phyloP scores from a whole-genome alignment of 2,797 vertebrate genomes.

The Sciurus carolinensis region DNA sequence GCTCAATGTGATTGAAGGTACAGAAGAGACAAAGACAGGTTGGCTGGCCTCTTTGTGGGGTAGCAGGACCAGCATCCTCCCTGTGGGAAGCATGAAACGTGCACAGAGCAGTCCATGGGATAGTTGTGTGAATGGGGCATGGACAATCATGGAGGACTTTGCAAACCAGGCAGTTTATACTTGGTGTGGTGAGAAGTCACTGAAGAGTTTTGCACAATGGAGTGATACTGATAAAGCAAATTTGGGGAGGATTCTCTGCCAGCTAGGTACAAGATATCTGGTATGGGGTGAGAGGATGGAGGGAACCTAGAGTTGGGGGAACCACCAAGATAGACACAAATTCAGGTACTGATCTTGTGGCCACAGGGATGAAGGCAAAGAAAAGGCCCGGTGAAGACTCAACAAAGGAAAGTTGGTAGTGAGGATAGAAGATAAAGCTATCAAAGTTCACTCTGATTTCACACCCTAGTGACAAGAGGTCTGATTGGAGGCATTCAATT shows the following conservation, averaged over 20 bases:
- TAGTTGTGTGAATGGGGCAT: background rate
- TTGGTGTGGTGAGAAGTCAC: background rate
- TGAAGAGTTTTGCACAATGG: background rate
- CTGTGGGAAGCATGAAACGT: accelerated
- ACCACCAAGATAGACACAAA: background rate
- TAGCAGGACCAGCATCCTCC: background rate
- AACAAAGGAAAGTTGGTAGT: background rate
- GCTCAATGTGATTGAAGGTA: background rate
- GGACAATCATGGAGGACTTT: background rate
- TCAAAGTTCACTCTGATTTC: background rate
- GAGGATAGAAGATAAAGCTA: background rate
- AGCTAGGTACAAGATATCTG: background rate
- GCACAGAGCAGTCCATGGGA: background rate
- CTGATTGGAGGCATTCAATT: background rate
- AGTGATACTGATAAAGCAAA: background rate
- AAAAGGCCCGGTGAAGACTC: background rate
- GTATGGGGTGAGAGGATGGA: background rate
- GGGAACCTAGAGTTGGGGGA: background rate
- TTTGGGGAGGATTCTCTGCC: background rate
- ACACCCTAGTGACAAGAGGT: background rate
- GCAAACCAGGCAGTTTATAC: background rate
- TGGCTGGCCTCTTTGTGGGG: background rate
- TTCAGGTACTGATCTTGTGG: background rate
- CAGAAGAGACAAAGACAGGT: background rate
- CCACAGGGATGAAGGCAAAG: background rate